phyloP scores from a whole-genome alignment of 2,113 vertebrate genomes.

The Oenanthe melanoleuca region DNA sequence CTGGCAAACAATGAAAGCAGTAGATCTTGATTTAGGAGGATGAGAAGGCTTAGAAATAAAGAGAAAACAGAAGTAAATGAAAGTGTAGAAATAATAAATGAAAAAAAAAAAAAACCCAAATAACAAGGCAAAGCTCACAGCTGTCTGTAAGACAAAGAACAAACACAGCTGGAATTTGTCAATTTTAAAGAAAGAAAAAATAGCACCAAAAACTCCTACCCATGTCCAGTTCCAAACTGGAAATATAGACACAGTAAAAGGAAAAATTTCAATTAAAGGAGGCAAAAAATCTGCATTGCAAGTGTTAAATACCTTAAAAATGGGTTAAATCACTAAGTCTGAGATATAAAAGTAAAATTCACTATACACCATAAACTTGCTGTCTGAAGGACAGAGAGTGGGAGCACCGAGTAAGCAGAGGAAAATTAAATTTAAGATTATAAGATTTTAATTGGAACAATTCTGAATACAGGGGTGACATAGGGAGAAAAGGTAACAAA shows the following conservation, averaged over 20 bases:
- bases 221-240: background rate
- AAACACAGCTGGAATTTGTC: background rate
- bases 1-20: background rate
- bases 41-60: background rate
- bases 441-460: background rate
- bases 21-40: background rate
- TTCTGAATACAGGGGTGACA: background rate
- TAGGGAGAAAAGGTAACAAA: background rate
- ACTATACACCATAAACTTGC: fast-evolving
- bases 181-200: background rate
- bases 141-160: background rate
- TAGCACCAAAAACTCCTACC: background rate
- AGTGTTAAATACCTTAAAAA: background rate
- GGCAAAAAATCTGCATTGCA: background rate
- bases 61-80: background rate
- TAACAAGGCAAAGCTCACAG: background rate
- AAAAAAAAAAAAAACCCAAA: background rate
- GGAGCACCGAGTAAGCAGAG: background rate
- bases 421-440: background rate
- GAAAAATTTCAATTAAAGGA: background rate
- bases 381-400: background rate
- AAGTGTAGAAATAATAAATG: background rate
- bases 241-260: background rate
- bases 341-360: background rate
- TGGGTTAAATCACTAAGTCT: background rate